Percentiles rank a stretch among this genome's conserved stretches.
These are phyloP conservation scores for Cheilosia pagana DNA, from an alignment of 2,888 invertebrate species.

Conservation along the genomic window DNA sequence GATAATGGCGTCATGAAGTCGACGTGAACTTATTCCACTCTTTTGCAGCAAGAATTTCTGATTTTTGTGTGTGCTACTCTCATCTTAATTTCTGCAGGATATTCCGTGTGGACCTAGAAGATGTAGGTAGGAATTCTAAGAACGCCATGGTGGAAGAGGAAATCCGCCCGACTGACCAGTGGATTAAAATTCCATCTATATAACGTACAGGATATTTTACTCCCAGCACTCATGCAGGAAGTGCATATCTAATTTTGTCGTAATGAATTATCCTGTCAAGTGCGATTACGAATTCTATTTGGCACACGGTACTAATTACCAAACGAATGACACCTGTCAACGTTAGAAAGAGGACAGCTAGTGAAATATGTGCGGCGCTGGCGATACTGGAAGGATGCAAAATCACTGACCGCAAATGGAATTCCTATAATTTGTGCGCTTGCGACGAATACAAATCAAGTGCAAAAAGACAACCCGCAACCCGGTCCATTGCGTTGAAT, in stretches of 20 bases:
- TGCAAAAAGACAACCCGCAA: slow-evolving; percentile 6
- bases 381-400: slow-evolving; percentile 34
- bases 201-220: neutral
- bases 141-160: neutral
- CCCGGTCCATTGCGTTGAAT: neutral
- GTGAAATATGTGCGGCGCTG: slow-evolving; percentile 40
- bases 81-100: slow-evolving; percentile 24
- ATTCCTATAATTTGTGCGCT: slow-evolving; percentile 60
- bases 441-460: slow-evolving; percentile 61
- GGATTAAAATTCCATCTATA: slow-evolving; percentile 8
- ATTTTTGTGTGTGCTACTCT: neutral
- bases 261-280: slow-evolving; percentile 55
- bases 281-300: slow-evolving; percentile 67
- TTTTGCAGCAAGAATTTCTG: slow-evolving; percentile 25
- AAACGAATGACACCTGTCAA: slow-evolving; percentile 69
- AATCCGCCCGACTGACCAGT: slow-evolving; percentile 24
- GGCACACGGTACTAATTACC: slow-evolving; percentile 60
- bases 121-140: neutral
- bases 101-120: neutral
- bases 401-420: slow-evolving; percentile 53
- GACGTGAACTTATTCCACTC: slow-evolving; percentile 42
- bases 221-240: neutral
- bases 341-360: slow-evolving; percentile 38
- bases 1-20: slow-evolving; percentile 69
- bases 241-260: slow-evolving; percentile 28